Percentiles rank a stretch among this genome's conserved stretches.
Conservation (phyloP, 1,140 invertebrate species). For the Plutomurus gul region DNA sequence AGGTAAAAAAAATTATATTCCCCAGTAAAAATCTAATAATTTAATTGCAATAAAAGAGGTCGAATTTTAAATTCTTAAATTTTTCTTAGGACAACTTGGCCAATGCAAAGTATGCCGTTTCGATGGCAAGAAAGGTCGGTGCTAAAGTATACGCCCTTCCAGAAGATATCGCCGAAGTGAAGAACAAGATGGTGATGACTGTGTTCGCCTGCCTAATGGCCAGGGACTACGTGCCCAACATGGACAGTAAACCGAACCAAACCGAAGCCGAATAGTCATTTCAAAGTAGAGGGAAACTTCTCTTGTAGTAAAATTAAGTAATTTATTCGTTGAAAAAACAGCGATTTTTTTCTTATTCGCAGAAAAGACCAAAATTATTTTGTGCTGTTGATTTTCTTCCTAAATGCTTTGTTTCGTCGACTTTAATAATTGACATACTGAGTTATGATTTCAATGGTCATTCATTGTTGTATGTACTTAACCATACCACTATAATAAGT, state of each 20-base stretch:
- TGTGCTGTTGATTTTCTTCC: no score
- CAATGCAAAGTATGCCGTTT: conserved; percentile 99
- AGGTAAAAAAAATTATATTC: conserved; percentile 66
- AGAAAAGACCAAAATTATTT: no score
- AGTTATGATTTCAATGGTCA: no score
- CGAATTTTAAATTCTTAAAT: background rate
- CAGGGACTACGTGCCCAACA: conserved; percentile 87
- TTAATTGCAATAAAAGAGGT: conserved; percentile 34
- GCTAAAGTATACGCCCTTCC: conserved; percentile 96
- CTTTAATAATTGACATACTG: no score
- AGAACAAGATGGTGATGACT: conserved; percentile 99
- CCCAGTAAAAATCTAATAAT: background rate
- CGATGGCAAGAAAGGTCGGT: conserved; percentile 94
- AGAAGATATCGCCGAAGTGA: conserved; percentile 98
- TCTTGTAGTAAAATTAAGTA: background rate
- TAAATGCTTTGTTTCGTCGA: no score
- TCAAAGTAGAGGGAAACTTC: background rate
- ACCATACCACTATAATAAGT: no score
- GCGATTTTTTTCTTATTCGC: no score
- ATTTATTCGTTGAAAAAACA: no score
- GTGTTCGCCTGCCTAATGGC: conserved; percentile 99
- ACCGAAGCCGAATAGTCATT: background rate
- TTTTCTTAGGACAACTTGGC: conserved; percentile 81
- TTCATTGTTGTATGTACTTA: no score
- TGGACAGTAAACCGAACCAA: conserved; percentile 63